These are phyloP conservation scores for Xestia rhomboidea DNA, from an alignment of 2,888 invertebrate genomes.

Conservation along the genomic window DNA sequence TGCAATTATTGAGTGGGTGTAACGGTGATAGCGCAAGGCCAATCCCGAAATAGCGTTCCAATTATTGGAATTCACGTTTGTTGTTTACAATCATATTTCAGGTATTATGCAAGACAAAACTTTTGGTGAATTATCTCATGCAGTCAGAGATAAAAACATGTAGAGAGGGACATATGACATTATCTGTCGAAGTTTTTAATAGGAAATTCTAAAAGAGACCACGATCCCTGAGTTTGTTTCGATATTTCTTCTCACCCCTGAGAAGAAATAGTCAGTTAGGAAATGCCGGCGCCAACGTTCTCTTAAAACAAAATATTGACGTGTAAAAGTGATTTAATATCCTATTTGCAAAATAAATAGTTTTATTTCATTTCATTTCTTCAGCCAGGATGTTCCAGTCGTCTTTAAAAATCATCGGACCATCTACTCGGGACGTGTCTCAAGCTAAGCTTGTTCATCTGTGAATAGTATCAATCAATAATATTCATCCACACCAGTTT, in stretches of 20 bases:
- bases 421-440: not conserved
- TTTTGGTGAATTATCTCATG: not conserved
- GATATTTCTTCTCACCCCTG: too few relatives aligned
- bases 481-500: not conserved
- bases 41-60: not conserved
- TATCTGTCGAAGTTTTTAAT: not conserved
- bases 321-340: too few relatives aligned
- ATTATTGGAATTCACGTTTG: not conserved
- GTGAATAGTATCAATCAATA: not conserved
- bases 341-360: too few relatives aligned
- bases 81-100: not conserved
- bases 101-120: not conserved
- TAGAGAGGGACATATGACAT: not conserved
- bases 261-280: too few relatives aligned
- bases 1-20: slow-evolving; percentile 33
- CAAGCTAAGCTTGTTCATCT: not conserved
- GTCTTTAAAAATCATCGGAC: not conserved
- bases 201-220: too few relatives aligned
- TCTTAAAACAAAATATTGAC: too few relatives aligned
- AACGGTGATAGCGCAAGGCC: not conserved
- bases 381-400: not conserved
- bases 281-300: too few relatives aligned
- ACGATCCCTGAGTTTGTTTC: too few relatives aligned
- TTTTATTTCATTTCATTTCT: too few relatives aligned
- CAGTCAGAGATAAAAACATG: not conserved